Conservation (phyloP, 2,113 vertebrate species). For the Laticauda colubrina region DNA sequence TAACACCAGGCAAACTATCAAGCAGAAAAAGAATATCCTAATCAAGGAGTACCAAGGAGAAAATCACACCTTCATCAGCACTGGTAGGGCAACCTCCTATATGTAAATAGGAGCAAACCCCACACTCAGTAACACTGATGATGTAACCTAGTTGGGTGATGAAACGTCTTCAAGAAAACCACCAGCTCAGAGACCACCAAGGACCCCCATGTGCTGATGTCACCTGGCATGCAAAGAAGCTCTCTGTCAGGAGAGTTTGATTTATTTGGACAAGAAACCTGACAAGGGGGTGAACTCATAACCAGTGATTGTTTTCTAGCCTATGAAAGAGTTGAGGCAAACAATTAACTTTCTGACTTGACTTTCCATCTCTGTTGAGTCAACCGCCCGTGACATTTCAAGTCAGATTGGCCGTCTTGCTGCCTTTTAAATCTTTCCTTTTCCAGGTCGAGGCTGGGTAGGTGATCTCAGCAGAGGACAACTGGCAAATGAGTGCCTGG, state of each 20-base stretch:
- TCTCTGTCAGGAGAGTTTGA: neutral
- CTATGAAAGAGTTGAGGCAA: neutral
- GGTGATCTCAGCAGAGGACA: neutral
- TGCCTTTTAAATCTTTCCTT: neutral
- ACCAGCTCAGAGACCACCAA: neutral
- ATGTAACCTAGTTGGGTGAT: neutral
- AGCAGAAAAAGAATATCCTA: too few species aligned
- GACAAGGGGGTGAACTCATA: neutral
- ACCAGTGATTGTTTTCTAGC: neutral
- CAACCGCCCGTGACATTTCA: neutral
- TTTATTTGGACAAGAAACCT: neutral
- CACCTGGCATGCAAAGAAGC: neutral
- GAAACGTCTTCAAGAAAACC: neutral
- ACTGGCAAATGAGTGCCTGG: neutral
- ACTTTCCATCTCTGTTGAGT: neutral
- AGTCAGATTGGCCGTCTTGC: neutral
- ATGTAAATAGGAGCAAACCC: neutral
- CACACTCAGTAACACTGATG: neutral
- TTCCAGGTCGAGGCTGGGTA: neutral
- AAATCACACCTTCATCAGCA: neutral
- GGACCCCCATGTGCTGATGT: neutral
- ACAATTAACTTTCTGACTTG: neutral
- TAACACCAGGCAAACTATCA: neutral
- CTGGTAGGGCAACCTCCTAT: neutral
- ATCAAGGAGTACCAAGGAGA: neutral